Conservation (phyloP, 2,888 invertebrate genomes). For the Eristalis intricaria region DNA sequence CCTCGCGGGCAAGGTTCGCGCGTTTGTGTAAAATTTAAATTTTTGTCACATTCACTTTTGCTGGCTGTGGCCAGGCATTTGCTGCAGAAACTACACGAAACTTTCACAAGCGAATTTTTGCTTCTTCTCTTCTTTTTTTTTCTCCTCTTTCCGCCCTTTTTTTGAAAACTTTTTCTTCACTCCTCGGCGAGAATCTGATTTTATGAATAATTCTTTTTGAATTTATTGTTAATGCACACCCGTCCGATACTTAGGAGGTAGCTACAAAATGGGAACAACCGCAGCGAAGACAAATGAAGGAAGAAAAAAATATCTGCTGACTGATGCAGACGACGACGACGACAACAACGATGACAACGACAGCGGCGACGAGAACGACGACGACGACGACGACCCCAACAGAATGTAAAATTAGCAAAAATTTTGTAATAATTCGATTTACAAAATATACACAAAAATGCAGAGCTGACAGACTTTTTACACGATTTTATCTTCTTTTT, state of each 20-base stretch:
- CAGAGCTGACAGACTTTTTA: constrained; percentile 24
- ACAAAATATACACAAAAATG: constrained; percentile 13
- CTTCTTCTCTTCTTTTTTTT: not conserved
- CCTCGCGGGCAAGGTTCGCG: constrained; percentile 5
- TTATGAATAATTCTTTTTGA: constrained; percentile 20
- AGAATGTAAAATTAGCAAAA: constrained; percentile 66
- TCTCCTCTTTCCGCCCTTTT: not conserved
- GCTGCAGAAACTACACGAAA: constrained; percentile 19
- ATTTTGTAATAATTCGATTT: constrained; percentile 48
- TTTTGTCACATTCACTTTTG: constrained; percentile 65
- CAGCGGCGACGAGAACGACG: not conserved
- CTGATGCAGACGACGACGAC: constrained; percentile 23
- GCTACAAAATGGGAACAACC: constrained; percentile 6
- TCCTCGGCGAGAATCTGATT: constrained; percentile 12
- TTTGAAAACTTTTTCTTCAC: constrained; percentile 17
- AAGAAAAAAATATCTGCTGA: not conserved
- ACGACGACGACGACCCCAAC: constrained; percentile 49
- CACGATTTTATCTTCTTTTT: constrained; percentile 7
- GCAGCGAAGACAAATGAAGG: not conserved
- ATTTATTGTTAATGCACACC: constrained; percentile 52
- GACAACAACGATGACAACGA: constrained; percentile 32
- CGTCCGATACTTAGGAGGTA: constrained; percentile 4
- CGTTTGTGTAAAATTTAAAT: constrained; percentile 23
- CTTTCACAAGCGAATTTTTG: constrained; percentile 54
- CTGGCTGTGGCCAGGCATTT: constrained; percentile 25